phyloP scores from a whole-genome alignment of 2,888 invertebrate species.

The Pseudococcus viburni region DNA sequence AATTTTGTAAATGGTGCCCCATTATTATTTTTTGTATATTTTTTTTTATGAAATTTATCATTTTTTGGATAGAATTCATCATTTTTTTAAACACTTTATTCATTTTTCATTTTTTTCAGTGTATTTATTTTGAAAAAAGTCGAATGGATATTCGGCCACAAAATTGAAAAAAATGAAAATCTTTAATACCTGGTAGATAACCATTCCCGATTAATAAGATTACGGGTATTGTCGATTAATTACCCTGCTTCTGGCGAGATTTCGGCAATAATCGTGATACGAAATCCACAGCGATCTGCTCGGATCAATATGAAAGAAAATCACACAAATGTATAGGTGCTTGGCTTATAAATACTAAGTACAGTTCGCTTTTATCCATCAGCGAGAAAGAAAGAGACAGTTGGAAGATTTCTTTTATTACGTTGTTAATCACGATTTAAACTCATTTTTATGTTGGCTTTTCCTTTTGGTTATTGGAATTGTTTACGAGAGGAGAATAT shows the following conservation, averaged over 20 bases:
- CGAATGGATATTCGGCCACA: too few relatives aligned
- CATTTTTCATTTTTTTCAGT: too few relatives aligned
- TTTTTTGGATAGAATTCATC: too few relatives aligned
- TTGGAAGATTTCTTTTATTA: not conserved
- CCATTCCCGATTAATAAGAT: too few relatives aligned
- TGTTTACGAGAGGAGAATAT: not conserved
- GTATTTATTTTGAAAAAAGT: too few relatives aligned
- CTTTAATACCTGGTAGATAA: too few relatives aligned
- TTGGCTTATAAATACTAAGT: not conserved
- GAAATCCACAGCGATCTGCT: not conserved
- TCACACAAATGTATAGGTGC: not conserved
- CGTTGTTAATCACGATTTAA: conserved; percentile 31
- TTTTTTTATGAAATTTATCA: too few relatives aligned
- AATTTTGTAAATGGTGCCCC: too few relatives aligned
- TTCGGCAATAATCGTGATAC: not conserved
- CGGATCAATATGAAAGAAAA: too few relatives aligned
- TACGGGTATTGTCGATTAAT: not conserved
- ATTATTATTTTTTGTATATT: too few relatives aligned
- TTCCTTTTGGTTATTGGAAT: conserved; percentile 28
- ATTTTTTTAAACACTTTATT: too few relatives aligned
- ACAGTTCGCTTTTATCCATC: not conserved
- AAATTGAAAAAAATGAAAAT: too few relatives aligned
- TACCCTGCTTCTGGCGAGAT: not conserved
- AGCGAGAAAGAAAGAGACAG: not conserved
- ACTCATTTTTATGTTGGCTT: not conserved